Evolutionary conservation across 2,888 invertebrate genomes (phyloP), one percentile per base, ranked within the genome.

Genomic region (Leptopilina drosophilae): DNA sequence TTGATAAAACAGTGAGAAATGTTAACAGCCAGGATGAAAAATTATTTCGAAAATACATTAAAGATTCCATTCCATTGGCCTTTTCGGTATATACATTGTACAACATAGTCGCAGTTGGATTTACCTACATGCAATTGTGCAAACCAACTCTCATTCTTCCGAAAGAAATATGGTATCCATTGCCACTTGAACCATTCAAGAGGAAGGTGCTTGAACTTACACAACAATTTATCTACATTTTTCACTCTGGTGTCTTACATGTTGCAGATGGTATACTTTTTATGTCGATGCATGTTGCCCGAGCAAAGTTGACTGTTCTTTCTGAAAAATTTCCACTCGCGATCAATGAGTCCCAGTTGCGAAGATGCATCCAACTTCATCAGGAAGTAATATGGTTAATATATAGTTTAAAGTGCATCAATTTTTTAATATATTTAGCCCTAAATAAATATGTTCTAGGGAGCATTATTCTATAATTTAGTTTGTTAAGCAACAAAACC

Each of bases 311-410:
- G 26, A 14, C 20, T 26, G 53, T 69, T 53, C 26, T 69, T 26
- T 12, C 14, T 53, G 14, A 69, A 14, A 49, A 69, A 69, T 69
- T 69, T 5, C 14, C 49, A 12, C 14, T 26, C 14, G 69, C 46
- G 2, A 20, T 14, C 26, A 20, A 53, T 53, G 69, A 69, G 12
- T 14, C 8, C 5, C 26, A 69, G 26, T 15, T 69, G 5, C 49
- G 6, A 26, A 42, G 8, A 4, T 69, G 69, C 14, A 69, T 69
- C 26, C 9, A 53, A 26, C 11, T 49, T 49, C 69, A 69, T 20
- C 69, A 69, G 46, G 69, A 69, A 69, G 26, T 69, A 42, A 69
- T 69, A 69, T 53, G 69, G 69, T 69, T 49, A 69, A 46, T 5
- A 49, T 20, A 15, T 2, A 42, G 42, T 42, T 42, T 42, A 1